Conservation (phyloP, 1,140 invertebrate species). For the Nasonia giraulti region DNA sequence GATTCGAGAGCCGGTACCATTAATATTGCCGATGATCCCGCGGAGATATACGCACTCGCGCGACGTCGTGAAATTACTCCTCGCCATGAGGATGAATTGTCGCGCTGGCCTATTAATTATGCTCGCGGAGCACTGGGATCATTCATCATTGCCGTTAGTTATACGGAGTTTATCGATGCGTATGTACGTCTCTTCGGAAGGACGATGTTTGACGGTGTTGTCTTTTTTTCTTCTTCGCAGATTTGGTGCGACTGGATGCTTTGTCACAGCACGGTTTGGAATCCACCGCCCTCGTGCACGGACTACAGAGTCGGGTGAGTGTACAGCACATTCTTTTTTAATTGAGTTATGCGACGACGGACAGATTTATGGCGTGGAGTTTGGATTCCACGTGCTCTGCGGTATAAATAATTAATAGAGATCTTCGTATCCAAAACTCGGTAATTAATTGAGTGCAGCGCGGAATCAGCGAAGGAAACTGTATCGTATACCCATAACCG, state of each 20-base stretch:
- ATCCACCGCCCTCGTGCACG: slow-evolving; percentile 86
- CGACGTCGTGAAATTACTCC: slow-evolving; percentile 1
- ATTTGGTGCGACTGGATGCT: slow-evolving; percentile 95
- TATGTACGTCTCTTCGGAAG: not conserved
- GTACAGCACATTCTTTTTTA: slow-evolving; percentile 48
- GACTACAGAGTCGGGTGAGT: slow-evolving; percentile 88
- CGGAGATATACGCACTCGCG: slow-evolving; percentile 49
- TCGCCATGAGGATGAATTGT: slow-evolving; percentile 15
- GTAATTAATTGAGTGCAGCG: not conserved
- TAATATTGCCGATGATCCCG: slow-evolving; percentile 63
- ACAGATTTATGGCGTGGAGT: no score
- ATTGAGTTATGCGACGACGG: no score
- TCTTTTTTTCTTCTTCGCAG: slow-evolving; percentile 66
- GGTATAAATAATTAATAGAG: not conserved
- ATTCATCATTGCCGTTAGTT: slow-evolving; percentile 3
- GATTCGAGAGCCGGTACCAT: slow-evolving; percentile 46
- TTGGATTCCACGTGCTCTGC: no score
- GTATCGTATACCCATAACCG: no score
- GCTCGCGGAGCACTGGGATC: not conserved
- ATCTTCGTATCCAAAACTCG: not conserved
- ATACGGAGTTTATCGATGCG: not conserved
- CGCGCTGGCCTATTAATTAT: slow-evolving; percentile 25
- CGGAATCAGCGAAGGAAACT: no score
- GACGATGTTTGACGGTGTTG: not conserved
- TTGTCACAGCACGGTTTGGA: slow-evolving; percentile 88